Base-by-base conservation (phyloP, 2,797 vertebrate species). In the Mus spretus region DNA sequence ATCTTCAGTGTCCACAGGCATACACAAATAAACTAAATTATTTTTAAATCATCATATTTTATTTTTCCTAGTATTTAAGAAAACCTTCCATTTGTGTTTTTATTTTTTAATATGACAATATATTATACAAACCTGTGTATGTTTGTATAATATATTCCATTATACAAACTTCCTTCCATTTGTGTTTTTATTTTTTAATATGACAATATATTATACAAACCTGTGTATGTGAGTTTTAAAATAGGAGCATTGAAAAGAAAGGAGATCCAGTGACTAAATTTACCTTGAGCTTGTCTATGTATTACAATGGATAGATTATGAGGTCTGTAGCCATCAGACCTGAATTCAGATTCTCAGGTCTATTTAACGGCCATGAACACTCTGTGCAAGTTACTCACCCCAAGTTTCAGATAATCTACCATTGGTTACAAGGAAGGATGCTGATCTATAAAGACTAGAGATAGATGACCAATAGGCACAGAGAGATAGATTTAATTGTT, bases 51-150 rank as follows among this genome's bases (percentile, higher is more conserved):
- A 37, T 77, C 65, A 12, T 72, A n/a, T 91, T 17, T 28, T 37
- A 61, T 8, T n/a, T 37, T 89, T 92, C 31, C 15, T 85, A 93
- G 44, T 93, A 55, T 84, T 86, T 81, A 89, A 88, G 50, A 83
- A 90, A 96, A 89, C 40, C 40, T 84, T 65, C 28, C 59, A 13
- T 92, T 93, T 81, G 57, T 84, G 9, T 81, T 97, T 95, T 65
- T 59, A 53, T 28, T 93, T 72, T 92, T 78, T 65, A 90, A 50
- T 85, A 10, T 81, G 37, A 61, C 5, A 96, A 4, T 82, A 1
- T 59, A 81, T 59, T 22, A 59, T 37, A 37, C 59, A 37, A 24
- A 37, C 11, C 13, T 15, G 28, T 79, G 31, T 74, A 20, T 17
- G 13, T 72, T 40, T 40, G 37, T 40, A 40, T 40, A 40, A 40